Evolutionary conservation across 2,888 invertebrate genomes (phyloP).

Genomic region (Deilephila elpenor): DNA sequence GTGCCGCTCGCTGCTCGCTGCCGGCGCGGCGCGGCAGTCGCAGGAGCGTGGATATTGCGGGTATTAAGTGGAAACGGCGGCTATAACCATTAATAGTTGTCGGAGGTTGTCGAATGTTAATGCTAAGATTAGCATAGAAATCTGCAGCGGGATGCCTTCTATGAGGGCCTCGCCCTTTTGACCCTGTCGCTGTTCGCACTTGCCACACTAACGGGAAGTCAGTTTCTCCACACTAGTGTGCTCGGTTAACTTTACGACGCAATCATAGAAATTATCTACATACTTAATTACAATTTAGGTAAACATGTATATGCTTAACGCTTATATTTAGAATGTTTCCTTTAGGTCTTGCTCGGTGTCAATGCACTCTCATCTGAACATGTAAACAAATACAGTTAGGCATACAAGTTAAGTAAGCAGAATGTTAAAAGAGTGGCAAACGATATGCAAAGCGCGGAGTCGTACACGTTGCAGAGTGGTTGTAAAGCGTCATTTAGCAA

Average conservation of each 20-base stretch:
- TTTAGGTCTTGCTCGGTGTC: neutral
- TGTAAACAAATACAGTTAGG: neutral
- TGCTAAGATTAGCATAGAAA: conserved; percentile 81
- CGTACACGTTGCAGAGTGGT: neutral
- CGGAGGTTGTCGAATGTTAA: conserved; percentile 74
- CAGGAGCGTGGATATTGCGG: conserved; percentile 43
- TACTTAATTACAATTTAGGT: conserved; percentile 52
- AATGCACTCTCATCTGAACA: neutral
- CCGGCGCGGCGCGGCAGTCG: conserved; percentile 27
- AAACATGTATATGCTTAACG: conserved; percentile 28
- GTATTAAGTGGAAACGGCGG: conserved; percentile 71
- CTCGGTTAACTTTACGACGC: conserved; percentile 53
- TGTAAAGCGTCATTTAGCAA: conserved; percentile 42
- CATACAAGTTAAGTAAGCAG: neutral
- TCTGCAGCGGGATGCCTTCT: conserved; percentile 71
- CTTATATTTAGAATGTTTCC: conserved; percentile 24
- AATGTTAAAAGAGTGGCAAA: conserved; percentile 8
- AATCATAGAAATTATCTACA: conserved; percentile 56
- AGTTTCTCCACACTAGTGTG: conserved; percentile 65
- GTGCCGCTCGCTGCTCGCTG: conserved; percentile 53
- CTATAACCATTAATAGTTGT: conserved; percentile 80
- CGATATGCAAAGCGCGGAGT: conserved; percentile 15
- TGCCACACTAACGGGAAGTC: conserved; percentile 77
- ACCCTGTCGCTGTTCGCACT: conserved; percentile 79
- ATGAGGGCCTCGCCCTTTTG: conserved; percentile 78